Conservation (phyloP, 2,797 vertebrate genomes). For the Hyperoplus lanceolatus region DNA sequence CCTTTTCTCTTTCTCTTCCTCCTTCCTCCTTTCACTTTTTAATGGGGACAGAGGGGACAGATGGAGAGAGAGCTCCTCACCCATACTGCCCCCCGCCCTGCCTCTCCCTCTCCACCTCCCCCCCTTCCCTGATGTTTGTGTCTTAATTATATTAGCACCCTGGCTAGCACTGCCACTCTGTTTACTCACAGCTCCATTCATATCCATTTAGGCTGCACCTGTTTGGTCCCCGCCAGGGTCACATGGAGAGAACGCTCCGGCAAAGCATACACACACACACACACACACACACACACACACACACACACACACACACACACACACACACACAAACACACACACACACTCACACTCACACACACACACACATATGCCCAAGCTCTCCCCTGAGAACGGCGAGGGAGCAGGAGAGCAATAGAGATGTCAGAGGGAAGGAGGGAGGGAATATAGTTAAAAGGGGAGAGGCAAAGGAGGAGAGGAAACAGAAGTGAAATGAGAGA, state of each 20-base stretch:
- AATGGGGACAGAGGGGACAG: constrained; percentile 89
- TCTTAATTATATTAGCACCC: constrained; percentile 98
- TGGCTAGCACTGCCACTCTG: constrained; percentile 94
- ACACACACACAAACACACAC: constrained; percentile 6
- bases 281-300: constrained; percentile 50
- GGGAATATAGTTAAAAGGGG: constrained; percentile 57
- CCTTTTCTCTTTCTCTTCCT: constrained; percentile 36
- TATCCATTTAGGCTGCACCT: constrained; percentile 99
- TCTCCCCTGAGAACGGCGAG: constrained; percentile 63
- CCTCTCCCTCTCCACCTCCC: constrained; percentile 59
- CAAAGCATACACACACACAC: constrained; percentile 56
- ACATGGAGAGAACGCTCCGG: constrained; percentile 63
- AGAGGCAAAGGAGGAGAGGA: constrained; percentile 1
- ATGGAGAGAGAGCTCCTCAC: constrained; percentile 91
- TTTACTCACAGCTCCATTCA: constrained; percentile 99
- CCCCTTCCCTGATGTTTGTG: constrained; percentile 93
- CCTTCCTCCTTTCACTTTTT: constrained; percentile 75
- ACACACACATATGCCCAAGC: constrained; percentile 74
- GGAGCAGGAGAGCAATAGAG: constrained; percentile 71
- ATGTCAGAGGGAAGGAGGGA: constrained; percentile 64
- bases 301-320: constrained; percentile 73
- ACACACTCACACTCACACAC: constrained; percentile 46
- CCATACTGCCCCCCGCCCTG: constrained; percentile 59
- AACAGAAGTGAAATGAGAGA: constrained; percentile 8
- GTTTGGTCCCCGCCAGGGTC: constrained; percentile 96